Evolutionary conservation across 2,113 vertebrate genomes (phyloP), one percentile per base, ranked within the genome.

Genomic region (Semnornis frantzii): DNA sequence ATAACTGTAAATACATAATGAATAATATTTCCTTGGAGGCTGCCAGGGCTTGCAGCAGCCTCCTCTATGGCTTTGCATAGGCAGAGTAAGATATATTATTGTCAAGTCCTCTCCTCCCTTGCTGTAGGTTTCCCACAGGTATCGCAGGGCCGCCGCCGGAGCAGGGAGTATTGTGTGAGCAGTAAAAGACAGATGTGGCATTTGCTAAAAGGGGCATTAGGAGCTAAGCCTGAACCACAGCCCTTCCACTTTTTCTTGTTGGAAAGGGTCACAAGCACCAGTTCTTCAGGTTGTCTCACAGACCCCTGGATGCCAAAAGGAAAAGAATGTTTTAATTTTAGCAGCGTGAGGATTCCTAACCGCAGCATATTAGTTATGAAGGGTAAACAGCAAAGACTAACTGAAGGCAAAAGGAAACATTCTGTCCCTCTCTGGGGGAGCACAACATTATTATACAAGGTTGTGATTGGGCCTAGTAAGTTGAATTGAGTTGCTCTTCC

Each of bases 1-100:
- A 97, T 97, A 97, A 97, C 94, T 97, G 87, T 97, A 98, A 97
- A 96, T 98, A 96, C 92, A 96, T 97, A 97, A 96, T 96, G 92
- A 97, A 97, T 97, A 96, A 95, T 95, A 95, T 97, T 97, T 97
- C 90, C 91, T 96, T 94, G 89, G 95, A 94, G 94, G 93, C 72
- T 91, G 39, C 80, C 73, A 78, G 42, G 44, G 79, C 79, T 85
- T 95, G 58, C 82, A 95, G 92, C 80, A 94, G 58, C 68, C 57
- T 85, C 57, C 44, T 88, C 64, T 77, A 57, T 75, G 77, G 80
- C 85, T 93, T 81, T 85, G 73, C 27, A 25, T 69, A 34, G 52
- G 85, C 62, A 25, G 39, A 80, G 28, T 69, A 87, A 91, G 87
- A 96, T 91, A 39, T 44, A 89, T 94, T 80, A 59, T 23, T 3